Evolutionary conservation across 2,797 vertebrate species (phyloP), one percentile per base, ranked within the genome.

Genomic region (Eleutherodactylus coqui): DNA sequence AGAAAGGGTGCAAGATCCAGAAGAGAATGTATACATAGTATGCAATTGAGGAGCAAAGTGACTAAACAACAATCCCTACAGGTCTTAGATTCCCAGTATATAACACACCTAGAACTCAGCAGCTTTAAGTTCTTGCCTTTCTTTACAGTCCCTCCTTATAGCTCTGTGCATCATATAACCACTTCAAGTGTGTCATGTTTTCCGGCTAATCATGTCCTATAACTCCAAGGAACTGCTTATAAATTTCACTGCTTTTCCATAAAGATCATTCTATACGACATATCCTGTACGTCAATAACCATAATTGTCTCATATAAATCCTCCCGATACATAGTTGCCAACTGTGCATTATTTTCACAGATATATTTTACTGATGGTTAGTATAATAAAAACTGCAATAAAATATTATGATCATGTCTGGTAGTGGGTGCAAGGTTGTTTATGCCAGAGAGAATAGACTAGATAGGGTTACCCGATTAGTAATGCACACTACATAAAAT

Each of bases 181-280:
- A 17, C 45, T 82, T 55, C 80, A 29, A 38, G 64, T 82, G 53
- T 55, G 80, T 58, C 67, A 29, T 82, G 49, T 72, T 73, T 82
- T 14, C 34, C 36, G 43, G 16, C 49, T 82, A 73, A 82, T 43
- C 64, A 73, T 53, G 36, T 82, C 67, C 80, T 82, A 73, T 55
- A 82, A 73, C 24, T 73, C 49, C 67, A 27, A 72, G 24, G 32
- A 55, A 82, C 27, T 19, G 67, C 67, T 43, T 73, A 73, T 73
- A 82, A 55, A 82, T 58, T 82, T 82, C 67, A 78, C 49, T 55
- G 80, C 80, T 72, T 51, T 70, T 82, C 36, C 67, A 82, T 82
- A 82, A 82, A 72, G 49, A 73, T 82, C 67, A 82, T 41, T 53
- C 49, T 17, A 27, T 43, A 73, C 73, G 70, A 58, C 67, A 43